Base-by-base conservation (phyloP, 1,140 invertebrate genomes). In the Bombus impatiens region DNA sequence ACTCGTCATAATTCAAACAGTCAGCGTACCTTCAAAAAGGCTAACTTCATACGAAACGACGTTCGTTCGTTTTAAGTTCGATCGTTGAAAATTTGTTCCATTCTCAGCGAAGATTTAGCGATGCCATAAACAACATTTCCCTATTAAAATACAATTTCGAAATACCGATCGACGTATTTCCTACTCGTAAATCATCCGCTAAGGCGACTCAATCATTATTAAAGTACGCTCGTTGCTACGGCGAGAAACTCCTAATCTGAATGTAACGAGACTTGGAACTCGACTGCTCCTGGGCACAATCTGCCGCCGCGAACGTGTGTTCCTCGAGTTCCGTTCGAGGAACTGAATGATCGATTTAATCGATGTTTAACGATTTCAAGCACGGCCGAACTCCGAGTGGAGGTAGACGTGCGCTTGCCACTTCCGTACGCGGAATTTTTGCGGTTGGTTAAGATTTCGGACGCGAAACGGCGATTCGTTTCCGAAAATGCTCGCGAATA, bases 341-440 rank as follows among this genome's bases (percentile, higher is more conserved):
- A 87, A 75, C 84, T 40, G 59, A 86, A 65, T 84, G 78, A 87
- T 90, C 79, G 86, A 82, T 90, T 89, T 91, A 92, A 92, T 92
- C 88, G 90, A 89, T 91, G 88, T 92, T 92, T 92, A 92, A 92
- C 86, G 89, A 90, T 89, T 88, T 57, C 81, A 78, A 62, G 2
- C 25, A 84, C 89, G 68, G 65, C 35, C 72, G 67, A 84, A 74
- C 84, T 84, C 40, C 12, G 35, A 35, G 57, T 35, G 22, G 47
- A 87, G 82, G 59, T 87, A 82, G 79, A 76, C 47, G 32, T 44
- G 65, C 22, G 22, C 65, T 78, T 75, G 40, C 40, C 1, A 77
- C 42, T 32, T 47, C 28, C 28, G 28, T 44, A 22, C 40, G 32
- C 32, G 59, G 18, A 57, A 83, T 82, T 90, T 44, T 87, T 83